Evolutionary conservation across 2,113 vertebrate species (phyloP).

Genomic region (Tetraodon nigroviridis): DNA sequence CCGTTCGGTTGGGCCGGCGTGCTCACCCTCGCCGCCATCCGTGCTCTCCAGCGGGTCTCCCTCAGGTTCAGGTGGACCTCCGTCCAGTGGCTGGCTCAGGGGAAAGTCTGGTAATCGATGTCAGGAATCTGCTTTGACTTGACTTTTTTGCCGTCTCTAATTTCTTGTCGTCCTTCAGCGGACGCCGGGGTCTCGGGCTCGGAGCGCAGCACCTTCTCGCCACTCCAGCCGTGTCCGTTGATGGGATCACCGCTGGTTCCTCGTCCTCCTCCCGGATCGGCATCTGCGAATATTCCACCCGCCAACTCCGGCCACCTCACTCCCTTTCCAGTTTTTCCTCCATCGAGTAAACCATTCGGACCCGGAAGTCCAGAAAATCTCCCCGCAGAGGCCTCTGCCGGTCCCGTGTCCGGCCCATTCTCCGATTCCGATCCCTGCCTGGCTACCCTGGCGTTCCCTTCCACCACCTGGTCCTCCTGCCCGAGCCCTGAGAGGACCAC

Average conservation of each 20-base stretch:
- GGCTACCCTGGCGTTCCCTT: slow-evolving; percentile 13
- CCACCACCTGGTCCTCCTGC: slow-evolving; percentile 35
- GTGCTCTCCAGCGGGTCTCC: slow-evolving; percentile 22
- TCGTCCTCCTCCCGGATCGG: background rate
- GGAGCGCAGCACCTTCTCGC: slow-evolving; percentile 24
- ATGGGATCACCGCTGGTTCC: slow-evolving; percentile 1
- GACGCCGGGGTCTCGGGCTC: slow-evolving; percentile 13
- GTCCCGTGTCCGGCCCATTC: background rate
- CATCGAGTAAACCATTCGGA: background rate
- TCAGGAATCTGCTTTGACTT: background rate
- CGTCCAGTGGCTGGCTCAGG: slow-evolving; percentile 43
- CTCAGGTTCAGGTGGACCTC: slow-evolving; percentile 37
- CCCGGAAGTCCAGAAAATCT: background rate
- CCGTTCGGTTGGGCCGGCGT: slow-evolving; percentile 5
- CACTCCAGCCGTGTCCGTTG: slow-evolving; percentile 30
- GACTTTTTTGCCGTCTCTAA: background rate
- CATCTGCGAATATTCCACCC: slow-evolving; percentile 2
- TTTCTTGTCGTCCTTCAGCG: slow-evolving; percentile 30
- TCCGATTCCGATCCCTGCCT: slow-evolving; percentile 11
- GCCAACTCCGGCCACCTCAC: background rate
- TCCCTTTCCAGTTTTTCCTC: background rate
- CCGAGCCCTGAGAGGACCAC: slow-evolving; percentile 47
- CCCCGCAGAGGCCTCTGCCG: background rate
- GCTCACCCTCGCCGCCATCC: slow-evolving; percentile 2
- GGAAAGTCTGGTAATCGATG: slow-evolving; percentile 33